Base-by-base conservation (phyloP, 2,113 vertebrate genomes). In the Hylia prasina region DNA sequence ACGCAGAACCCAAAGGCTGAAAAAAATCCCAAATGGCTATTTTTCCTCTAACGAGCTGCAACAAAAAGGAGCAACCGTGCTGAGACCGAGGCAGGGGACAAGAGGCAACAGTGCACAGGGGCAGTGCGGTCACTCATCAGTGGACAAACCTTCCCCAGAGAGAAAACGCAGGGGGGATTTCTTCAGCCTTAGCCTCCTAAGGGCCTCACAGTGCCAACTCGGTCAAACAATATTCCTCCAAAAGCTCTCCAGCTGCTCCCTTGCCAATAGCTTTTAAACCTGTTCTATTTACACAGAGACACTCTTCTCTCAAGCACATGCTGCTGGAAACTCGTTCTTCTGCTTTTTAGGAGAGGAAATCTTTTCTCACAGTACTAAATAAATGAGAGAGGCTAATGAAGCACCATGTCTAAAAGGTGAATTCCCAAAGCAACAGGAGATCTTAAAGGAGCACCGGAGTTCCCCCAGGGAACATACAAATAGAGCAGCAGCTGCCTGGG, bases 391-490 rank as follows among this genome's bases (percentile, higher is more conserved):
- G 70, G 30, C 85, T 95, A 96, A 96, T 89, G 91, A 97, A 96
- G 84, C 82, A 90, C 92, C 79, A 90, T 48, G 93, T 89, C 87
- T 96, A 48, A 95, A 96, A 97, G 92, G 96, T 97, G 94, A 96
- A 96, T 97, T 96, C 94, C 90, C 95, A 94, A 87, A 96, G 94
- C 86, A 96, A 97, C 82, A 83, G 92, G 94, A 96, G 90, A 89
- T 87, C 71, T 93, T 91, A 91, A 80, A 88, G 78, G 90, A 87
- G 73, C 60, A 94, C 82, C 80, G 81, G 86, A 92, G 83, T 82
- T 82, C 73, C 72, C 87, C 53, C 80, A 79, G 86, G 87, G 95
- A 94, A 95, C 93, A 86, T 37, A 87, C 82, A 95, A 90, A 97
- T 47, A 91, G 76, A 89, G 87, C 51, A 94, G 90, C 82, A 92